These are phyloP conservation scores for Phaenicophaeus curvirostris DNA, from an alignment of 2,797 vertebrate genomes.

Conservation along the genomic window DNA sequence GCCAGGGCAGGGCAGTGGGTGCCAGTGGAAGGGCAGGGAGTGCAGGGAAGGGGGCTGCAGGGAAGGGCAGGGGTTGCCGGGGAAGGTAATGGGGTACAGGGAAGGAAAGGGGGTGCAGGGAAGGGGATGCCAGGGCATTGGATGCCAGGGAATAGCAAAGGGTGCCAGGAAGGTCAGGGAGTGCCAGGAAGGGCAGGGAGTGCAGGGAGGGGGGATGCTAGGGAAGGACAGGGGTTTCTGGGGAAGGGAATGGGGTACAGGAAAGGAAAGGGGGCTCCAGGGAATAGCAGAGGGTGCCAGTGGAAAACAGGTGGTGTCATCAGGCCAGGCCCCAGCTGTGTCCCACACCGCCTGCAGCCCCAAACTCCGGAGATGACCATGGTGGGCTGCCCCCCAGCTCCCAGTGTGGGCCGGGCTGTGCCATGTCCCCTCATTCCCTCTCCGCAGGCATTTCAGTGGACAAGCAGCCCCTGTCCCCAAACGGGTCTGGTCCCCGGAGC, in stretches of 20 bases:
- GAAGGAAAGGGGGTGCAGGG: no score
- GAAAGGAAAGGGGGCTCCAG: no score
- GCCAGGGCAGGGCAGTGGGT: no score
- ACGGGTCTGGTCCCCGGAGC: background rate
- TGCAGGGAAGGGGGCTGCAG: no score
- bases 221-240: no score
- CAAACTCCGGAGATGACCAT: fast-evolving
- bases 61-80: no score
- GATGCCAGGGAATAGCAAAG: no score
- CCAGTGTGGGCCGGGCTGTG: no score
- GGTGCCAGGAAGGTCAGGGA: no score
- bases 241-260: no score
- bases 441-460: background rate
- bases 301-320: background rate
- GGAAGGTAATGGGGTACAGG: no score
- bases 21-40: background rate
- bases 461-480: background rate
- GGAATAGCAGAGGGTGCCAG: background rate
- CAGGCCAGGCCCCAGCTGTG: background rate
- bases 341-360: background rate
- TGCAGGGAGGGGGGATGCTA: background rate
- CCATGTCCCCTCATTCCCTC: background rate
- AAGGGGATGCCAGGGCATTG: no score
- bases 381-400: background rate
- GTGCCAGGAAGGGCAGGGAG: background rate